A percentile compares a stretch with the other conserved stretches of the same genome.
Evolutionary conservation across 2,797 vertebrate species (phyloP).

Genomic region (Denticeps clupeoides): DNA sequence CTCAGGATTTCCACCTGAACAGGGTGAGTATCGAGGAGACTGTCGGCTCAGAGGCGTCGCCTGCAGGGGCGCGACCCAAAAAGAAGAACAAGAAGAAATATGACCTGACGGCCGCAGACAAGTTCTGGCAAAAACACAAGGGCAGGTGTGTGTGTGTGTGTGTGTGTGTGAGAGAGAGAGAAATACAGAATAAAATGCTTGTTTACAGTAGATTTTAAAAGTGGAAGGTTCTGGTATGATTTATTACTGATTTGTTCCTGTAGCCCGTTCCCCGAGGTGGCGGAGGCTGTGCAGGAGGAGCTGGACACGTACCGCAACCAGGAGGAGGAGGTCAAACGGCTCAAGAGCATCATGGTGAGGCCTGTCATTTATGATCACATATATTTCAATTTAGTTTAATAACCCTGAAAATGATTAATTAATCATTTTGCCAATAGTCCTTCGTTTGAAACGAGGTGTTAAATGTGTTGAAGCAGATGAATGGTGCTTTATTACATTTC

Average conservation of each 20-base stretch:
- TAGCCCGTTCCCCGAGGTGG: slow-evolving; percentile 95
- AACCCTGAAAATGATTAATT: too few relatives aligned
- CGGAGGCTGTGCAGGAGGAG: slow-evolving; percentile 91
- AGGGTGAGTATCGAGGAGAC: slow-evolving; percentile 85
- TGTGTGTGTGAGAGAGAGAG: background rate
- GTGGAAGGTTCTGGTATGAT: too few relatives aligned
- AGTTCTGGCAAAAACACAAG: slow-evolving; percentile 96
- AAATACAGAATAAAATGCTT: too few relatives aligned
- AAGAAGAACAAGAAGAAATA: slow-evolving; percentile 90
- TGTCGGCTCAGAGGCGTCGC: slow-evolving; percentile 64
- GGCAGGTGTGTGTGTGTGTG: slow-evolving; percentile 67
- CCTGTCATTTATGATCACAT: too few relatives aligned
- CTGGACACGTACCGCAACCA: slow-evolving; percentile 89
- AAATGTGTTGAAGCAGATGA: too few relatives aligned
- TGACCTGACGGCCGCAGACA: slow-evolving; percentile 84
- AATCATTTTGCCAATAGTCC: too few relatives aligned
- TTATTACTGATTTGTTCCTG: slow-evolving; percentile 26
- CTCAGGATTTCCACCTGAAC: slow-evolving; percentile 92
- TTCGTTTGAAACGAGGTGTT: too few relatives aligned
- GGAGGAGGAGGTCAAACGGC: slow-evolving; percentile 91
- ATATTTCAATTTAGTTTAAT: too few relatives aligned
- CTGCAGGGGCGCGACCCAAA: slow-evolving; percentile 87
- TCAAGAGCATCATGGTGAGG: slow-evolving; percentile 94
- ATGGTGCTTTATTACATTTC: slow-evolving; percentile 9
- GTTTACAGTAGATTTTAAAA: too few relatives aligned